Base-by-base conservation (phyloP, 2,797 vertebrate species). In the Arctocebus calabarensis region DNA sequence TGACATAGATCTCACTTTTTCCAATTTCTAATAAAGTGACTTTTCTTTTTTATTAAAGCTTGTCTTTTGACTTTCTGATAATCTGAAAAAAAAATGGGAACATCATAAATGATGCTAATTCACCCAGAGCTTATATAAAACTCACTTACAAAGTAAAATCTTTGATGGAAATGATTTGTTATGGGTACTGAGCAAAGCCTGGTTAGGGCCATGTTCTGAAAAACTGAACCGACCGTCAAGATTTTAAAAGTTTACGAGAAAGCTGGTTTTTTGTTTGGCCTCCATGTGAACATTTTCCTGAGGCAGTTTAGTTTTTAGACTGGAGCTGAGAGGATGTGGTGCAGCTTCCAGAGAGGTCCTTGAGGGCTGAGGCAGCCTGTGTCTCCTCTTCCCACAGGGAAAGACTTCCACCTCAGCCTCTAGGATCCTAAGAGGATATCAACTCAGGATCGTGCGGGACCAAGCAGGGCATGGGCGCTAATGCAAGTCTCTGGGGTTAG, bases 11-110 rank as follows among this genome's bases (percentile, higher is more conserved):
- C 22, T 25, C 34, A 37, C 22, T 57, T 79, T 37, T 25, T 40
- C 45, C 87, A 78, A 94, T 96, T 88, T 93, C 77, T 78, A 93
- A 68, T 6, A 43, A 91, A 91, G 73, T 73, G 4, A 25, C 8
- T 75, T 68, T 61, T 83, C 45, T 85, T 92, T 85, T 48, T 59
- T 66, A 77, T 92, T 62, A 87, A 89, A 95, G n/a, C 62, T 93
- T 57, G 22, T 25, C 59, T 88, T 91, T 79, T 79, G 77, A 34
- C 23, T 57, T 37, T 52, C 78, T 91, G 32, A 75, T 48, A 34
- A 85, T 48, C 88, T 86, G 66, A 85, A 45, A 52, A 68, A 68
- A 70, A 62, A 88, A 71, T 59, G 37, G 90, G 74, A 71, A 77
- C 27, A 61, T 62, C 32, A 12, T 85, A 82, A 92, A 83, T 40